Percentiles rank a stretch among this genome's conserved stretches.
Evolutionary conservation across 2,113 vertebrate species (phyloP).

Genomic region (Rhabdomys dilectus): DNA sequence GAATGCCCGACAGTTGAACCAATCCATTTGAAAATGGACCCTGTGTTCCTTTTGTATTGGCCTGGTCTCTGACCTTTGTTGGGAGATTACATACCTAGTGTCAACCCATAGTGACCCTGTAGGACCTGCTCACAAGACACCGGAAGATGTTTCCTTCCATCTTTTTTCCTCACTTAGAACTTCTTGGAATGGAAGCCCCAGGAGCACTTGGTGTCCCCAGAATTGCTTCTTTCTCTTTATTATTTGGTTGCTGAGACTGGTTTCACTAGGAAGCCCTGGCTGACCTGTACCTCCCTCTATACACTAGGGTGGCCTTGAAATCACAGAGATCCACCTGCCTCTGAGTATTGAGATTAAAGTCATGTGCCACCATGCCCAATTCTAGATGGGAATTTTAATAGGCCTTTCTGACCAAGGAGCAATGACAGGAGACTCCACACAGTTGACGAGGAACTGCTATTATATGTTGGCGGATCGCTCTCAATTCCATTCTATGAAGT

Average conservation of each 20-base stretch:
- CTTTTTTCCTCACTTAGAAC: neutral
- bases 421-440: fast-evolving
- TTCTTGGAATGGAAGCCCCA: neutral
- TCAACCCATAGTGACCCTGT: fast-evolving
- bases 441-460: fast-evolving
- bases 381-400: neutral
- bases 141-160: fast-evolving
- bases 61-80: neutral
- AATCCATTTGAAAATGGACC: neutral
- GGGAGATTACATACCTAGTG: fast-evolving
- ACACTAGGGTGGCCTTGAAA: neutral
- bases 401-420: too few relatives aligned
- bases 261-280: neutral
- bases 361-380: fast-evolving
- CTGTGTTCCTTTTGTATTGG: fast-evolving
- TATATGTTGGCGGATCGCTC: fast-evolving
- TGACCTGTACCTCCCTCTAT: neutral
- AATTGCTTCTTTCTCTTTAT: neutral
- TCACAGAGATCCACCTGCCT: neutral
- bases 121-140: neutral
- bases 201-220: neutral
- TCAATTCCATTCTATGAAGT: fast-evolving
- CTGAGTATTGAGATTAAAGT: neutral
- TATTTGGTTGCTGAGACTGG: neutral
- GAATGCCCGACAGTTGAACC: neutral